Evolutionary conservation across 2,113 vertebrate species (phyloP).

Genomic region (Butorides virescens): DNA sequence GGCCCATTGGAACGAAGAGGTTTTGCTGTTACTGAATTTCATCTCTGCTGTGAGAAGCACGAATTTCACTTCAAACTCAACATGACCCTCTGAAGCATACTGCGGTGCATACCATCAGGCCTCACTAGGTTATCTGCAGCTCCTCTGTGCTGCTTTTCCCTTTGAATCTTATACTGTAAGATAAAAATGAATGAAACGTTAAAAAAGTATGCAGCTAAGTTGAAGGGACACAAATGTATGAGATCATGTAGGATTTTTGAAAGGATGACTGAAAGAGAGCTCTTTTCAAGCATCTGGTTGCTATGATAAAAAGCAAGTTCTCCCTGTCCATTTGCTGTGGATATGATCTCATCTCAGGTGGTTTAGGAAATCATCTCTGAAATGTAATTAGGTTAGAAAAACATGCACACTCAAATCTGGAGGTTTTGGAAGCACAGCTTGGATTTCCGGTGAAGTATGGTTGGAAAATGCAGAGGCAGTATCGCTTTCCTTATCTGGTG

Average conservation of each 20-base stretch:
- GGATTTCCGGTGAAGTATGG: not conserved
- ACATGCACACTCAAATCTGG: not conserved
- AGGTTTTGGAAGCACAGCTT: not conserved
- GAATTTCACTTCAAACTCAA: slow-evolving; percentile 39
- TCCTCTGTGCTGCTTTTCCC: not conserved
- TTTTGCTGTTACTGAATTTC: slow-evolving; percentile 4
- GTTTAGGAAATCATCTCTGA: slow-evolving; percentile 27
- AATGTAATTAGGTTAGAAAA: slow-evolving; percentile 55
- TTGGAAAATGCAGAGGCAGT: not conserved
- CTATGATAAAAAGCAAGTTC: slow-evolving; percentile 36
- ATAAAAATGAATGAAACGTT: slow-evolving; percentile 52
- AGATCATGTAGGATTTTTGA: slow-evolving; percentile 42
- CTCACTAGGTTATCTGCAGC: slow-evolving; percentile 23
- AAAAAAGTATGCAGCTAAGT: slow-evolving; percentile 25
- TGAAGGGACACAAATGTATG: slow-evolving; percentile 48
- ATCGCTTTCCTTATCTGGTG: not conserved
- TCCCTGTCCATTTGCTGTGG: slow-evolving; percentile 6
- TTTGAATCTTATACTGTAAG: slow-evolving; percentile 36
- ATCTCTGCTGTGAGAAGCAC: not conserved
- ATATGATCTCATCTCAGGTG: slow-evolving; percentile 57
- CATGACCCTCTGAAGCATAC: slow-evolving; percentile 1
- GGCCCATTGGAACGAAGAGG: not conserved
- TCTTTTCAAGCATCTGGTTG: slow-evolving; percentile 37
- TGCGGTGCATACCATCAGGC: not conserved
- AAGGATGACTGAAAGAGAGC: slow-evolving; percentile 39